Percentiles rank a stretch among this genome's conserved stretches.
Conservation (phyloP, 2,113 vertebrate genomes). For the Phocoena phocoena region DNA sequence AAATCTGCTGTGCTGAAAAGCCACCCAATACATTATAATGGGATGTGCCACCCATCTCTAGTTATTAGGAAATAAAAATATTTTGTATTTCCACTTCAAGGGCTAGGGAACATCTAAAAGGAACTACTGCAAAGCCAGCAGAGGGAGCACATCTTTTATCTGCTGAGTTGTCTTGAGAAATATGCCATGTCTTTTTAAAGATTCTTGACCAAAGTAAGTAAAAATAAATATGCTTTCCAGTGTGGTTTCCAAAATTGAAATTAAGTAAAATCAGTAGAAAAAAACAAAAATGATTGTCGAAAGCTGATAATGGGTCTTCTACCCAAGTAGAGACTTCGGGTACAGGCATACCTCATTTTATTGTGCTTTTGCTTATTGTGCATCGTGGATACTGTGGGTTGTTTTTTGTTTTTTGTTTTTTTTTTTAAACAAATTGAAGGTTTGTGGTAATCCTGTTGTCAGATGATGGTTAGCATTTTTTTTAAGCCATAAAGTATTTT, state of each 20-base stretch:
- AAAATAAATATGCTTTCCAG: not conserved
- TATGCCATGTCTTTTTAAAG: not conserved
- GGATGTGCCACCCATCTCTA: not conserved
- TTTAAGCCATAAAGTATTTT: not conserved
- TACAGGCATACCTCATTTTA: not conserved
- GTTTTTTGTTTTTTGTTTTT: not conserved
- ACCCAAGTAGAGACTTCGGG: not conserved
- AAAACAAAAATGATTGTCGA: not conserved
- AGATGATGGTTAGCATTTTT: not conserved
- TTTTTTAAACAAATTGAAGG: not conserved
- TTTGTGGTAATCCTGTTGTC: not conserved
- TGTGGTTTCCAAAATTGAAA: conserved; percentile 21
- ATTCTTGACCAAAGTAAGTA: not conserved
- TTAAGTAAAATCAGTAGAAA: not conserved
- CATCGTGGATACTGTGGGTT: not conserved
- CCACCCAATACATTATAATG: not conserved
- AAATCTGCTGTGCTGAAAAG: not conserved
- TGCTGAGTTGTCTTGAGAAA: conserved; percentile 9
- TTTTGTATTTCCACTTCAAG: not conserved
- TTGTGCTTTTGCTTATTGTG: not conserved
- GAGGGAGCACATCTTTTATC: conserved; percentile 5
- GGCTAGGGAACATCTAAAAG: not conserved
- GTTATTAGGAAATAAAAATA: not conserved
- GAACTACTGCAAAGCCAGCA: conserved; percentile 34
- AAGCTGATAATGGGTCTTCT: not conserved